A percentile compares a stretch with the other conserved stretches of the same genome.
These are phyloP conservation scores for Eupithecia exiguata DNA, from an alignment of 2,888 invertebrate species.

Conservation along the genomic window DNA sequence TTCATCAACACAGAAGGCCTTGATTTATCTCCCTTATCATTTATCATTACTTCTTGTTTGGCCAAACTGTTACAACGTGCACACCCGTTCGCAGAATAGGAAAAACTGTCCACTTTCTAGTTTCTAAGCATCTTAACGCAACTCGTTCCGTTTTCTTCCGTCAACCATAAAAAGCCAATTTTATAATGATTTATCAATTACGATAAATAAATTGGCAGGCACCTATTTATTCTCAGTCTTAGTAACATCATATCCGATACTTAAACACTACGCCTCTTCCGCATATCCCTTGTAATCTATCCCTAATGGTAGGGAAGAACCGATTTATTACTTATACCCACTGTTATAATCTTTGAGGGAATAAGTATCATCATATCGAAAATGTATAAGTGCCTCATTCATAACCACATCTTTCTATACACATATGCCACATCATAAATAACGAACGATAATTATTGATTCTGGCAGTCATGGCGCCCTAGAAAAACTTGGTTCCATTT, in stretches of 20 bases:
- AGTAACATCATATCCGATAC: background rate
- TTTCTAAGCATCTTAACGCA: conserved; percentile 53
- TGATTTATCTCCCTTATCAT: conserved; percentile 42
- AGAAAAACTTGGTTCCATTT: conserved; percentile 1
- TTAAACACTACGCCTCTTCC: too few relatives aligned
- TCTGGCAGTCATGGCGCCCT: conserved; percentile 2
- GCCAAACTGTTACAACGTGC: conserved; percentile 32
- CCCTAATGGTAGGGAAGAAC: too few relatives aligned
- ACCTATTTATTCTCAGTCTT: background rate
- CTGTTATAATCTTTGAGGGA: too few relatives aligned
- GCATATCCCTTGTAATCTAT: too few relatives aligned
- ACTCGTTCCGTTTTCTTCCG: conserved; percentile 57
- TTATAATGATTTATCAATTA: conserved; percentile 13
- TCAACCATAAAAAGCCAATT: conserved; percentile 35
- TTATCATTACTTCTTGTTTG: conserved; percentile 30
- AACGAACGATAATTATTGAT: background rate
- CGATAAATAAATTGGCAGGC: background rate
- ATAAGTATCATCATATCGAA: too few relatives aligned
- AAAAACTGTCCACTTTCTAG: conserved; percentile 56
- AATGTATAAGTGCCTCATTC: too few relatives aligned
- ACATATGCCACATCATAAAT: background rate
- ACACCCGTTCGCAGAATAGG: conserved; percentile 44
- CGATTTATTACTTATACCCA: too few relatives aligned
- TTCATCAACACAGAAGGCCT: conserved; percentile 24
- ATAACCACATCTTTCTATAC: too few relatives aligned